phyloP scores from a whole-genome alignment of 2,888 invertebrate species.

The Anodontia alba region DNA sequence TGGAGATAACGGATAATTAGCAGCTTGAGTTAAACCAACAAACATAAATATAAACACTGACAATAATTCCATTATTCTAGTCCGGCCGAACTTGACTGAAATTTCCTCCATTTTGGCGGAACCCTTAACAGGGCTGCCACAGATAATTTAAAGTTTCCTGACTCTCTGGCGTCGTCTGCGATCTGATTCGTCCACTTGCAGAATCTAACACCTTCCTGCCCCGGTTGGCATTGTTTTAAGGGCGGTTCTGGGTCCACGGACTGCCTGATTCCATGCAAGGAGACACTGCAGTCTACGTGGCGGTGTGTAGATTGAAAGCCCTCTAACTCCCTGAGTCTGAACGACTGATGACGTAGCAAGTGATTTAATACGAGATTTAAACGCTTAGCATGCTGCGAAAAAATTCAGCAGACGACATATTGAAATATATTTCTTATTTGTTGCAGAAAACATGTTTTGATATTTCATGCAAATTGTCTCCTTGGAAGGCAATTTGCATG shows the following conservation, averaged over 20 bases:
- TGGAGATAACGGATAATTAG: conserved; percentile 33
- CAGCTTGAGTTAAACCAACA: conserved; percentile 23
- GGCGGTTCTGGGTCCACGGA: not conserved
- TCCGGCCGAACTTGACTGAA: conserved; percentile 23
- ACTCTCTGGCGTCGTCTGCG: not conserved
- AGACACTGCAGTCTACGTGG: conserved; percentile 18
- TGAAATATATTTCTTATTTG: too few species aligned
- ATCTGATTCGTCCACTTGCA: not conserved
- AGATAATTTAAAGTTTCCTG: not conserved
- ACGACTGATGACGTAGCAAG: not conserved
- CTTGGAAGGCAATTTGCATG: too few species aligned
- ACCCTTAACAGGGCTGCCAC: conserved; percentile 11
- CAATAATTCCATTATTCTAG: conserved; percentile 27
- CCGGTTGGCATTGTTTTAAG: not conserved
- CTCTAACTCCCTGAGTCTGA: conserved; percentile 12
- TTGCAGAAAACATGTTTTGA: too few species aligned
- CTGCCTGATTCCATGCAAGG: conserved; percentile 6
- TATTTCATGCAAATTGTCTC: too few species aligned
- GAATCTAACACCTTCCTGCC: not conserved
- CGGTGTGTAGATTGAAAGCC: not conserved
- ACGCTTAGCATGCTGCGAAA: too few species aligned
- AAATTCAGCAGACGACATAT: too few species aligned
- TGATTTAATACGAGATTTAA: not conserved
- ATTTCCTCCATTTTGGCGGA: conserved; percentile 3
- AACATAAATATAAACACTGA: conserved; percentile 37